Percentiles rank a stretch among this genome's conserved stretches.
Evolutionary conservation across 2,113 vertebrate genomes (phyloP).

Genomic region (Trachemys scripta): DNA sequence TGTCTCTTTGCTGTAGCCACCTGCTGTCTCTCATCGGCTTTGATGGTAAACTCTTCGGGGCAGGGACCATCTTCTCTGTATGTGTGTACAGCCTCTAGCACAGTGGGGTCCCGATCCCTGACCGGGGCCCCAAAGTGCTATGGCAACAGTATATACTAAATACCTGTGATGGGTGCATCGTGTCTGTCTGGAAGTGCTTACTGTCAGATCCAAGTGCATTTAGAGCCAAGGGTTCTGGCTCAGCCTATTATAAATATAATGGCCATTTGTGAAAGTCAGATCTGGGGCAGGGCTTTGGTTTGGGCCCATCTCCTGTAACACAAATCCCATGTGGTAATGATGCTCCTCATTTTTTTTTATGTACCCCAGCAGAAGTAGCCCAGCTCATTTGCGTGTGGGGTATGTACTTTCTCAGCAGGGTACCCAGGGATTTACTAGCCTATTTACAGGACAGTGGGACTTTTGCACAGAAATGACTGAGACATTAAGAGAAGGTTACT

Average conservation of each 20-base stretch:
- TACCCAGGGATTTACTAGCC: neutral
- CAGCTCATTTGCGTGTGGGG: neutral
- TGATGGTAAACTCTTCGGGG: neutral
- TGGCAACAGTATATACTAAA: constrained; percentile 17
- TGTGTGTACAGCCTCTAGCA: neutral
- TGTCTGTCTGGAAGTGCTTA: neutral
- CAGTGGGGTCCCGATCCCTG: constrained; percentile 8
- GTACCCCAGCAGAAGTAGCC: too few relatives aligned
- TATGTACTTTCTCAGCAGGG: neutral
- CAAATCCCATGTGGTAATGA: neutral
- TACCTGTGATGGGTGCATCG: constrained; percentile 2
- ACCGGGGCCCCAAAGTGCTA: neutral
- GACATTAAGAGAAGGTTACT: neutral
- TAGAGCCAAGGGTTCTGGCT: neutral
- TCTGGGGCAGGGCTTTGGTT: neutral
- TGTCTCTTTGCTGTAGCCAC: neutral
- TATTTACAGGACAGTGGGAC: neutral
- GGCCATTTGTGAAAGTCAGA: neutral
- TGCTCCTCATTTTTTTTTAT: too few relatives aligned
- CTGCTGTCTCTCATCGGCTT: neutral
- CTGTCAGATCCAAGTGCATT: neutral
- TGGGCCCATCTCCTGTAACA: neutral
- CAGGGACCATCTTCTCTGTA: neutral
- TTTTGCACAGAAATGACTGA: neutral
- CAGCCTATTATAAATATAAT: neutral